Conservation (phyloP, 2,888 invertebrate species). For the Sylvicola cinctus region DNA sequence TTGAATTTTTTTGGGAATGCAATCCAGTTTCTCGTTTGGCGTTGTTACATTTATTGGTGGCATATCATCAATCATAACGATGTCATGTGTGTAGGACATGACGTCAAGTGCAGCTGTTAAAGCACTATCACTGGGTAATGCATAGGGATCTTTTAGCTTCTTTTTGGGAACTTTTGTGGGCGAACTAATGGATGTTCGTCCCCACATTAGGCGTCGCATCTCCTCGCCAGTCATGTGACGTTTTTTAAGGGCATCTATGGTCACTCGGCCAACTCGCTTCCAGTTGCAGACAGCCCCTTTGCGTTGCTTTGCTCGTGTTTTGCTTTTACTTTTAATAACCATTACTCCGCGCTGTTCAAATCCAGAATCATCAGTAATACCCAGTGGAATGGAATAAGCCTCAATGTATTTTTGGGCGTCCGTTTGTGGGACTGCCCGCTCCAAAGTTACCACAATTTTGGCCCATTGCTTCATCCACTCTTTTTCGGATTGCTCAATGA, state of each 20-base stretch:
- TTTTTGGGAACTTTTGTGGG: constrained; percentile 50
- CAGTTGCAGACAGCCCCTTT: constrained; percentile 92
- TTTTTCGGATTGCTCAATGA: constrained; percentile 95
- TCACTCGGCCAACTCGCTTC: constrained; percentile 88
- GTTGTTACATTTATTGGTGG: constrained; percentile 7
- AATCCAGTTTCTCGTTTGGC: not conserved
- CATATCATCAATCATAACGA: constrained; percentile 27
- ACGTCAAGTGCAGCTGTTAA: constrained; percentile 61
- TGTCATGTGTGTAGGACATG: constrained; percentile 63
- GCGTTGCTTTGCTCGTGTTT: constrained; percentile 86
- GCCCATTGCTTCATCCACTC: constrained; percentile 99
- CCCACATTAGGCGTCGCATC: constrained; percentile 76
- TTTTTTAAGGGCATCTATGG: constrained; percentile 60
- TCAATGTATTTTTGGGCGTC: constrained; percentile 81
- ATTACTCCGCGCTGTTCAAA: constrained; percentile 84
- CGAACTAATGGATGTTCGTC: constrained; percentile 68
- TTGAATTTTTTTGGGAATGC: constrained; percentile 5
- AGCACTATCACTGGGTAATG: constrained; percentile 24
- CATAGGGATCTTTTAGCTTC: constrained; percentile 25
- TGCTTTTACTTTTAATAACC: constrained; percentile 94
- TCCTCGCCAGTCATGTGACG: constrained; percentile 74
- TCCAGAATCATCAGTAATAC: constrained; percentile 62
- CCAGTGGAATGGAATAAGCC: constrained; percentile 86
- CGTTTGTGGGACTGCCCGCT: constrained; percentile 76
- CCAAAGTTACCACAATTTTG: constrained; percentile 91